These are phyloP conservation scores for Heliangelus exortis DNA, from an alignment of 2,797 vertebrate genomes.

Conservation along the genomic window DNA sequence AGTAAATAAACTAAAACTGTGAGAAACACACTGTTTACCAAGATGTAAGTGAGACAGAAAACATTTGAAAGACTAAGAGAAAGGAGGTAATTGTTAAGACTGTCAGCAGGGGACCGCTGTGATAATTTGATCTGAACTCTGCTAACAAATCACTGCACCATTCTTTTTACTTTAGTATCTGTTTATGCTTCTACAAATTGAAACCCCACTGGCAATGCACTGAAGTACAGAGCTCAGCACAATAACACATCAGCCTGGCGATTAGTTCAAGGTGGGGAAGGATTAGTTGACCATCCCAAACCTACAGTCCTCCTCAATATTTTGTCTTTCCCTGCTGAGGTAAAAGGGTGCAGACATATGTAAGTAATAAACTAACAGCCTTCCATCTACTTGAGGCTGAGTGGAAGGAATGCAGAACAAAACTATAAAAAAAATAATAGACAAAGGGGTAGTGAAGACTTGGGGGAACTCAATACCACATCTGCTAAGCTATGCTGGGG, in stretches of 20 bases:
- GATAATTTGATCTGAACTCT: conserved; percentile 98
- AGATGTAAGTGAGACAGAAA: conserved; percentile 81
- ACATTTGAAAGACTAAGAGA: conserved; percentile 82
- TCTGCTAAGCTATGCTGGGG: conserved; percentile 80
- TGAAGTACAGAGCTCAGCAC: conserved; percentile 81
- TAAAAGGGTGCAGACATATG: conserved; percentile 97
- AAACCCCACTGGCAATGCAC: conserved; percentile 94
- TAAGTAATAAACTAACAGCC: conserved; percentile 98
- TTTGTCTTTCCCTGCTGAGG: conserved; percentile 97
- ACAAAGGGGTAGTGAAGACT: conserved; percentile 83
- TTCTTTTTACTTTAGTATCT: conserved; percentile 99
- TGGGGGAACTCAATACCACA: conserved; percentile 84
- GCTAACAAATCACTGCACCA: conserved; percentile 96
- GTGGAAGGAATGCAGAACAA: conserved; percentile 99
- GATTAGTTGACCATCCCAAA: conserved; percentile 89
- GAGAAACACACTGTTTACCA: conserved; percentile 77
- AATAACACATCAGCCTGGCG: conserved; percentile 87
- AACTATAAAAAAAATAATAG: conserved; percentile 98
- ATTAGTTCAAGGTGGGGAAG: conserved; percentile 99
- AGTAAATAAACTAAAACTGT: conserved; percentile 75
- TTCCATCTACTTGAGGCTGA: conserved; percentile 91
- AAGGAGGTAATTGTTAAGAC: conserved; percentile 87
- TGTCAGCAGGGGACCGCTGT: conserved; percentile 91
- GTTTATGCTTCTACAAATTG: conserved; percentile 99
- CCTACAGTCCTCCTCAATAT: conserved; percentile 88